phyloP scores from a whole-genome alignment of 92 coral and sea anemone species.

The Virgularia gustaviana region DNA sequence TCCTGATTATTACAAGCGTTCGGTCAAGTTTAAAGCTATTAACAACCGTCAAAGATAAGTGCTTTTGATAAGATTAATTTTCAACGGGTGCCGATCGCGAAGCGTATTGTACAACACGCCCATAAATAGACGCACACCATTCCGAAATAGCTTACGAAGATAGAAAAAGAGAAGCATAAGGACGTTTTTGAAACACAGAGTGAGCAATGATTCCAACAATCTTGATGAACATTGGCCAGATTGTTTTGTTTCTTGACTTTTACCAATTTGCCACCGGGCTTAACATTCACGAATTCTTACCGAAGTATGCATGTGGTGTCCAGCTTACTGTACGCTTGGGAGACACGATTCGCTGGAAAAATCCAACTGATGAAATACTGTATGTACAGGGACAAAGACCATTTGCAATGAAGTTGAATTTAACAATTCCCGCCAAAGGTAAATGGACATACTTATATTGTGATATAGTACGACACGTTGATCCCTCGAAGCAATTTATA shows the following conservation, averaged over 20 bases:
- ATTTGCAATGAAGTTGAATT: neutral
- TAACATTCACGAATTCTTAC: neutral
- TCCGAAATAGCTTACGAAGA: too few relatives aligned
- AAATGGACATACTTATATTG: neutral
- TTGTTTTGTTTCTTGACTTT: neutral
- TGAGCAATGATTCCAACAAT: too few relatives aligned
- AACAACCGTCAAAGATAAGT: slow-evolving; percentile 24
- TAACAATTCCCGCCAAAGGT: slow-evolving; percentile 20
- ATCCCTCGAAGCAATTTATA: too few relatives aligned
- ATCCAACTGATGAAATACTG: slow-evolving; percentile 20
- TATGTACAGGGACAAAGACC: neutral
- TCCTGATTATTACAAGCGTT: slow-evolving; percentile 19
- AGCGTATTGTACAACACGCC: neutral
- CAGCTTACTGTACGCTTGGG: slow-evolving; percentile 9
- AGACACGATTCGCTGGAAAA: slow-evolving; percentile 11
- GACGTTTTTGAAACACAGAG: too few relatives aligned
- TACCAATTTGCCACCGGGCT: neutral
- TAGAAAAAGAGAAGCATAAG: too few relatives aligned
- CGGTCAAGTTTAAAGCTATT: slow-evolving; percentile 7
- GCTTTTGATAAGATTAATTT: slow-evolving; percentile 20
- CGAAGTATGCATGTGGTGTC: neutral
- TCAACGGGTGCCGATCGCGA: slow-evolving; percentile 15
- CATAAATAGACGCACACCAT: slow-evolving; percentile 22
- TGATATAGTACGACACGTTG: too few relatives aligned
- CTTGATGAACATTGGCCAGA: neutral